Percentiles rank a stretch among this genome's conserved stretches.
Evolutionary conservation across 2,797 vertebrate genomes (phyloP).

Genomic region (Lepus townsendii): DNA sequence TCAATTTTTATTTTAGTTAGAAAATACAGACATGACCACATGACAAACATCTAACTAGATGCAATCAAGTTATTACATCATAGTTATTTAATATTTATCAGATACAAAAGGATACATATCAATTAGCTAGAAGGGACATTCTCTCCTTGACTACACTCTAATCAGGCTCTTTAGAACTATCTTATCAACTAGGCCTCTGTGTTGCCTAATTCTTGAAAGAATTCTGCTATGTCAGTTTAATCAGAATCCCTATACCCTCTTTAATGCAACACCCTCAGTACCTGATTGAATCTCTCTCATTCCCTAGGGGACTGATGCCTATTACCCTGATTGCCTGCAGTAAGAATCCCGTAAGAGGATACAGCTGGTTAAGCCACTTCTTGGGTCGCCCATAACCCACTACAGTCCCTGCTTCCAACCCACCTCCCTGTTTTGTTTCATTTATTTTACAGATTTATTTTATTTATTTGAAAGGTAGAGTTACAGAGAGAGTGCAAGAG

Average conservation of each 20-base stretch:
- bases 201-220: neutral
- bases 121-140: neutral
- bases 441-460: too few relatives aligned
- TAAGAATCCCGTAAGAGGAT: neutral
- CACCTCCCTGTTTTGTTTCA: too few relatives aligned
- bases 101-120: neutral
- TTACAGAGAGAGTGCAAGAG: too few relatives aligned
- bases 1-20: conserved; percentile 16
- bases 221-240: neutral
- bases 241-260: too few relatives aligned
- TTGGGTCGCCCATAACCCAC: too few relatives aligned
- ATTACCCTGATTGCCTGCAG: neutral
- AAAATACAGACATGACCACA: neutral
- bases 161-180: neutral
- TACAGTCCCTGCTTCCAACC: too few relatives aligned
- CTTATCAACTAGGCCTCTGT: neutral
- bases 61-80: neutral
- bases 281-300: neutral
- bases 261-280: neutral
- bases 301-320: neutral
- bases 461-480: too few relatives aligned
- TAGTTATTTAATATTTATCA: neutral
- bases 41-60: neutral
- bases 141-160: neutral
- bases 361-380: too few relatives aligned